A percentile compares a stretch with the other conserved stretches of the same genome.
These are phyloP conservation scores for Tragelaphus eurycerus DNA, from an alignment of 2,797 vertebrate species.

Conservation along the genomic window DNA sequence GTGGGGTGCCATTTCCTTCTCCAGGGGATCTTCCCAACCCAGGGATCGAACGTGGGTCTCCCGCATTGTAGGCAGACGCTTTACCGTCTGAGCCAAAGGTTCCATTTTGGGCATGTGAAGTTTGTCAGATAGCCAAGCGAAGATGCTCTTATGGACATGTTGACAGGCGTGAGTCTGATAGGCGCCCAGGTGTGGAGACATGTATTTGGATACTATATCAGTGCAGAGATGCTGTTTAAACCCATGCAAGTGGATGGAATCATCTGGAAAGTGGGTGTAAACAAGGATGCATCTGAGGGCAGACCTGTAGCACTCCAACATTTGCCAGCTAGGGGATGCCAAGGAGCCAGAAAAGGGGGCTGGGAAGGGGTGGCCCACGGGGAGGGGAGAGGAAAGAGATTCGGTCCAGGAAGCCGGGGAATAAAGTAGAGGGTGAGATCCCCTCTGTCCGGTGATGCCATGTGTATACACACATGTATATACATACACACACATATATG, in stretches of 20 bases:
- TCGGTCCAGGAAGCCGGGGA: neutral
- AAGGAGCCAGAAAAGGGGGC: neutral
- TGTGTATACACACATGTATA: too few relatives aligned
- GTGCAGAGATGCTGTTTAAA: neutral
- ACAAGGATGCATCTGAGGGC: neutral
- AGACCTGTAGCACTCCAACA: neutral
- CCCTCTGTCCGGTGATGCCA: neutral
- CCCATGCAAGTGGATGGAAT: neutral
- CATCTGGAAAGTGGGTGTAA: neutral
- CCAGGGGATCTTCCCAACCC: too few relatives aligned
- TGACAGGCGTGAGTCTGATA: neutral
- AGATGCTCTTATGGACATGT: accelerated
- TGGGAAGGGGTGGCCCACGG: neutral
- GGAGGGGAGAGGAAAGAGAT: neutral
- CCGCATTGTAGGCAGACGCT: too few relatives aligned
- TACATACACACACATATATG: neutral
- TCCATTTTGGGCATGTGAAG: neutral
- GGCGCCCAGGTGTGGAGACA: neutral
- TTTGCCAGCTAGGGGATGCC: too few relatives aligned
- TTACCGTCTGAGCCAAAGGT: neutral
- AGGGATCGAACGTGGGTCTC: too few relatives aligned
- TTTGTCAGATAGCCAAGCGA: neutral
- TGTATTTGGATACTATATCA: accelerated
- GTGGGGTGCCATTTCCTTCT: too few relatives aligned
- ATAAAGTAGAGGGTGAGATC: neutral